These are phyloP conservation scores for Pecten maximus DNA, from an alignment of 2,888 invertebrate genomes.

Conservation along the genomic window DNA sequence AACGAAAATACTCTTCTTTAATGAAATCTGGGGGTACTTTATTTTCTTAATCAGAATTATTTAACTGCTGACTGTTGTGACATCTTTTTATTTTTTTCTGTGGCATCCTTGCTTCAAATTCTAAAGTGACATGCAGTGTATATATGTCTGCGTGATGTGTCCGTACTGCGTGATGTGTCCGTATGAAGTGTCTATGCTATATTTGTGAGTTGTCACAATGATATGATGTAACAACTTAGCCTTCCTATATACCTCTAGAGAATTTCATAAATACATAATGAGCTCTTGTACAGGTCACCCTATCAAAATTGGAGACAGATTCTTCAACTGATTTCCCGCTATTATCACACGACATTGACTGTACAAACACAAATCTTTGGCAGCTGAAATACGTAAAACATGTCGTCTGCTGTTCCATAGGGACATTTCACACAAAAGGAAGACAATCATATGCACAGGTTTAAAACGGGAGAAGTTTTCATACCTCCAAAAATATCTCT, in stretches of 20 bases:
- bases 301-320: background rate
- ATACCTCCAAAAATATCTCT: background rate
- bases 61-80: background rate
- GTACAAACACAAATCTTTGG: background rate
- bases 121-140: background rate
- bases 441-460: slow-evolving; percentile 7
- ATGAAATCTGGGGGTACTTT: background rate
- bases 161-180: too few species aligned
- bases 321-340: background rate
- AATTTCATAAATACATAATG: slow-evolving; percentile 9
- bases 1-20: background rate
- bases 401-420: background rate
- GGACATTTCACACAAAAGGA: slow-evolving; percentile 17
- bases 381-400: background rate
- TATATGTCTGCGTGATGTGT: background rate
- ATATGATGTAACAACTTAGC: background rate
- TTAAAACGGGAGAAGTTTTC: slow-evolving; percentile 2
- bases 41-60: background rate
- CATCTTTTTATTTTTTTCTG: background rate
- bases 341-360: background rate
- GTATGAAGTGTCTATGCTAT: background rate
- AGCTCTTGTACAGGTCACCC: background rate
- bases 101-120: background rate
- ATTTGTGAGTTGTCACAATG: background rate
- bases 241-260: background rate